A percentile compares a stretch with the other conserved stretches of the same genome.
Evolutionary conservation across 2,113 vertebrate genomes (phyloP).

Genomic region (Boleophthalmus pectinirostris): DNA sequence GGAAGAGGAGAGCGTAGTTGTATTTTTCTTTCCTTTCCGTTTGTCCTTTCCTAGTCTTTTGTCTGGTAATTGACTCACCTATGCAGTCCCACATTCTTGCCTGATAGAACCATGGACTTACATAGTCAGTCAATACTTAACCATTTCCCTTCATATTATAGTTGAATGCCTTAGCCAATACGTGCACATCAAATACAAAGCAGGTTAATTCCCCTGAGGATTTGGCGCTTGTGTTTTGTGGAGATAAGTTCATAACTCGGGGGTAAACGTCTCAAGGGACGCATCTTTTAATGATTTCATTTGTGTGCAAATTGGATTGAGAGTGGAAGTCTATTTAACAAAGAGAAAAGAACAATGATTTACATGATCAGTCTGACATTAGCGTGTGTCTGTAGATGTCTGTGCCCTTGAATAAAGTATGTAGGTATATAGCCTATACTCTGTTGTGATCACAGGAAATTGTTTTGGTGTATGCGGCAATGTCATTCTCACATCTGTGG

Average conservation of each 20-base stretch:
- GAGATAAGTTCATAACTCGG: conserved; percentile 76
- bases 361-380: conserved; percentile 56
- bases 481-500: conserved; percentile 16
- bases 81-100: conserved; percentile 55
- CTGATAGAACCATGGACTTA: conserved; percentile 47
- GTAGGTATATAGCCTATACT: conserved; percentile 31
- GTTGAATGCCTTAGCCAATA: conserved; percentile 19
- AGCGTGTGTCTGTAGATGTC: conserved; percentile 39
- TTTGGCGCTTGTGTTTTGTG: conserved; percentile 63
- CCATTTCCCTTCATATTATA: conserved; percentile 17
- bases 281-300: conserved; percentile 78
- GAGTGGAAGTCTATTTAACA: conserved; percentile 64
- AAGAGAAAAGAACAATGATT: conserved; percentile 32
- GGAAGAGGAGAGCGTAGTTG: conserved; percentile 53
- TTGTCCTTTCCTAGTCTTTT: conserved; percentile 60
- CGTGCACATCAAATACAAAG: conserved; percentile 34
- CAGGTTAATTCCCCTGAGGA: conserved; percentile 67
- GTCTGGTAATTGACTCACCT: conserved; percentile 67
- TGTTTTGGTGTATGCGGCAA: conserved; percentile 34
- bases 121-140: background rate
- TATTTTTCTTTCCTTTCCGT: conserved; percentile 48
- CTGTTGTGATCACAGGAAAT: conserved; percentile 37
- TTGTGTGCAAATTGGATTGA: conserved; percentile 83
- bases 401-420: conserved; percentile 37
- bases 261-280: conserved; percentile 69